Evolutionary conservation across 2,888 invertebrate genomes (phyloP), one percentile per base, ranked within the genome.

Genomic region (Schizotus pectinicornis): DNA sequence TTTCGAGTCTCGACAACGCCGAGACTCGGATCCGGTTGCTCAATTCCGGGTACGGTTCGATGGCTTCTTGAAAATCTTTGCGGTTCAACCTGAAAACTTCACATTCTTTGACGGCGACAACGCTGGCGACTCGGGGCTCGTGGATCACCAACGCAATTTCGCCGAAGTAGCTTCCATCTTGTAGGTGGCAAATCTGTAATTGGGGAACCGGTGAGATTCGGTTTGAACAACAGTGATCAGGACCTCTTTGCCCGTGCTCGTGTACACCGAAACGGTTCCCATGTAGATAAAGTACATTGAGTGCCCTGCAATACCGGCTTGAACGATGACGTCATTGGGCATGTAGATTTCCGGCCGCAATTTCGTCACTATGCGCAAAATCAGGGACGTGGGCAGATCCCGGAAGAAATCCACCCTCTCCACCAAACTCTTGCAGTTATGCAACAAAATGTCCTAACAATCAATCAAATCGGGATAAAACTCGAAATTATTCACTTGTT

Each of bases 91-190:
- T 64, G 50, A 77, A 79, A 33, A 82, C 64, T 59, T 82, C 81
- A 56, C 80, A 79, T 12, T 77, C 79, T 60, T 82, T 81, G 8
- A 80, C 71, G 0, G 83, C 82, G 1, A 80, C 62, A 2, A 82
- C 77, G 6, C 69, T 80, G 0, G 79, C 80, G 1, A 76, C 69
- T 9, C 79, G 70, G 6, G 72, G 72, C 58, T 79, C 78, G 38
- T 77, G 77, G 67, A 80, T 75, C 7, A 83, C 69, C 37, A 82
- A 59, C 0, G 80, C 75, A 34, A 81, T 72, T 65, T 83, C 82
- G 0, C 82, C 83, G 61, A 83, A 83, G 63, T 80, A 75, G 2
- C 76, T 74, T 6, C 80, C 82, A 59, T 82, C 80, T 38, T 80
- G 76, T 58, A 83, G 71, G 65, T 82, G 82, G 53, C 81, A 81